These are phyloP conservation scores for Premnoplex brunnescens DNA, from an alignment of 2,797 vertebrate species.

Conservation along the genomic window DNA sequence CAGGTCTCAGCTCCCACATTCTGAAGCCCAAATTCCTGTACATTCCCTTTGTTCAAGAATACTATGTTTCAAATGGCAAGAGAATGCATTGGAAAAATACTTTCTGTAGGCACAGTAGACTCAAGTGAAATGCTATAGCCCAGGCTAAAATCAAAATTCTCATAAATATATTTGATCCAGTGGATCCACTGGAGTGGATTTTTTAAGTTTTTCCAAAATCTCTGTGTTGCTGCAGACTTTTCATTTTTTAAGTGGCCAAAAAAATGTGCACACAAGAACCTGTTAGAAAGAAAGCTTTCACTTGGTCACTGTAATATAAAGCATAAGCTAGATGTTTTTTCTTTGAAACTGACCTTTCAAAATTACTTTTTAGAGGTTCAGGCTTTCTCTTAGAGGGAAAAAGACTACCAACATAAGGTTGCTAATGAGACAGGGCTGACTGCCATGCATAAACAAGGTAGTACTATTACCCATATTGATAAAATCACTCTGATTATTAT, in stretches of 20 bases:
- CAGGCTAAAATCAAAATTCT: not conserved
- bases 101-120: not conserved
- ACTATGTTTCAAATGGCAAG: not conserved
- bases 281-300: not conserved
- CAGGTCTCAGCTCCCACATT: not conserved
- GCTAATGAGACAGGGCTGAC: slow-evolving; percentile 9
- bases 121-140: not conserved
- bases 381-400: not conserved
- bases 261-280: not conserved
- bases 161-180: not conserved
- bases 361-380: not conserved
- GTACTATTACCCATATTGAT: not conserved
- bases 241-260: not conserved
- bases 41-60: not conserved
- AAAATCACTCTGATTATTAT: not conserved
- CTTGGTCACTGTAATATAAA: not conserved
- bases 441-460: not conserved
- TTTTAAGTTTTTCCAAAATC: not conserved
- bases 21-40: not conserved
- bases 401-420: not conserved
- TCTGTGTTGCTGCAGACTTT: not conserved
- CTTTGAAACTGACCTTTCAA: slow-evolving; percentile 13
- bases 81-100: not conserved
- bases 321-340: not conserved
- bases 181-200: not conserved